Evolutionary conservation across 1,140 invertebrate genomes (phyloP).

Genomic region (Leucophenga varia): DNA sequence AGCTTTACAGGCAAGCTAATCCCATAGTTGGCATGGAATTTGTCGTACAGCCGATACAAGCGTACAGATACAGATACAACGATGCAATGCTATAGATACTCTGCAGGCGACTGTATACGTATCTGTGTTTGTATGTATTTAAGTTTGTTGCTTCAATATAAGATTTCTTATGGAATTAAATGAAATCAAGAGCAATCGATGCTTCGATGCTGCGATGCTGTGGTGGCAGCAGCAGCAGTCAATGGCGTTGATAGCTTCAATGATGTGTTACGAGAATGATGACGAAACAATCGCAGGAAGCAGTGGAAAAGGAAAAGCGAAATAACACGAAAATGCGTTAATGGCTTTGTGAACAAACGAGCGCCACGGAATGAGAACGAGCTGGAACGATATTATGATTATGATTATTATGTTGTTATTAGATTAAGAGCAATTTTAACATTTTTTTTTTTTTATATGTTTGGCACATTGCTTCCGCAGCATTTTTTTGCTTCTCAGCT

Average conservation of each 20-base stretch:
- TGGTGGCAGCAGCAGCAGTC: too few species aligned
- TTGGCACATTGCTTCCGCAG: not conserved
- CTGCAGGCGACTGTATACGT: too few species aligned
- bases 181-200: conserved; percentile 16
- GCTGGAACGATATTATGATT: conserved; percentile 52
- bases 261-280: too few species aligned
- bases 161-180: conserved; percentile 44
- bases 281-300: conserved; percentile 24
- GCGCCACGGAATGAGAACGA: conserved; percentile 10
- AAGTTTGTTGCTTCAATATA: too few species aligned
- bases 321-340: conserved; percentile 50
- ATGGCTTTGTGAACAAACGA: conserved; percentile 28
- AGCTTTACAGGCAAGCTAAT: too few species aligned
- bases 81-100: too few species aligned
- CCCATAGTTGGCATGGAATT: too few species aligned
- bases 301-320: conserved; percentile 7
- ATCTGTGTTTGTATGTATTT: too few species aligned
- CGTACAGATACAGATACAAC: too few species aligned
- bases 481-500: conserved; percentile 3
- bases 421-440: conserved; percentile 54
- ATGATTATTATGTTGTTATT: conserved; percentile 55
- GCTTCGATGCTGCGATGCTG: not conserved
- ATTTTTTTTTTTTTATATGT: conserved; percentile 22
- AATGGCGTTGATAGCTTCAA: too few species aligned
- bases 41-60: too few species aligned